Evolutionary conservation across 1,140 invertebrate genomes (phyloP), one percentile per base, ranked within the genome.

Genomic region (Drosophila novamexicana): DNA sequence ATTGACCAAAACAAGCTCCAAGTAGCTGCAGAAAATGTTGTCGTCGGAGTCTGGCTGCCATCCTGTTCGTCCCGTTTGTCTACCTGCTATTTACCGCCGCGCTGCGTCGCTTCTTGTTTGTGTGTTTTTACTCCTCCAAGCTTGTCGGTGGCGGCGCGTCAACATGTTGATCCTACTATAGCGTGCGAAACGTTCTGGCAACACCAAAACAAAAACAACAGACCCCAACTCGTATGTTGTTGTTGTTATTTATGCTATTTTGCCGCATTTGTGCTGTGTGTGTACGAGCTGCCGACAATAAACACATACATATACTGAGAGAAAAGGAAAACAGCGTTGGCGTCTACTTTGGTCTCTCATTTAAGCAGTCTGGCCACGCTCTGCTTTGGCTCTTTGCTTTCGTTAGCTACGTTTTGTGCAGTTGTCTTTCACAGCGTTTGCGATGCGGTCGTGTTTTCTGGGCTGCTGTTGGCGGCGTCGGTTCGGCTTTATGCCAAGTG

Each of bases 21-120:
- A 64, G 45, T 57, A 56, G 49, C 62, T 29, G 34, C 50, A 50
- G 52, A 37, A 75, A 68, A 52, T 47, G 78, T 78, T 65, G 75
- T 77, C 62, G 80, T 75, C 56, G 76, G 63, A 75, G 77, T 73
- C 62, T 75, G 68, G 40, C 40, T 50, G 57, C 70, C 84, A 89
- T 88, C 80, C 84, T 89, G 85, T 90, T 89, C 83, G 76, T 88
- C 84, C 83, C 83, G 83, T 88, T 85, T 78, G 65, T 76, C 74
- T 89, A 84, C 80, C 84, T 89, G 76, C 79, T 75, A 64, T 59
- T 47, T 65, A 75, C 84, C 77, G 22, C 81, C 70, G 56, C 77
- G 18, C 69, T 78, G 67, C 85, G 64, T 77, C 84, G 61, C 84
- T 89, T 89, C 84, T 89, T 89, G 84, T 89, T 89, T 89, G 84